Conservation (phyloP, 2,113 vertebrate species). For the Chitala chitala region DNA sequence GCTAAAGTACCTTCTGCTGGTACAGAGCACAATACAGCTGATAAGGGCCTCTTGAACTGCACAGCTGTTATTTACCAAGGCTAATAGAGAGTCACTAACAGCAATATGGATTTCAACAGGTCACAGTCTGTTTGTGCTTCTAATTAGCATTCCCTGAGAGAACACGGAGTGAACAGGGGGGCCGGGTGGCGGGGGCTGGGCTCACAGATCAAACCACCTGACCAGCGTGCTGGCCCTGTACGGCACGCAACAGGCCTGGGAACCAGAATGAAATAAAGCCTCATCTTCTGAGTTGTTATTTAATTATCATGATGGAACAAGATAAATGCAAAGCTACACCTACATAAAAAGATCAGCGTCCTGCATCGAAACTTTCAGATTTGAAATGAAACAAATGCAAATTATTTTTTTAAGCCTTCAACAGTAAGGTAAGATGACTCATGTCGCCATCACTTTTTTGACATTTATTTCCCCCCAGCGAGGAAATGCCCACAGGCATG, state of each 20-base stretch:
- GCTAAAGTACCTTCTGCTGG: conserved; percentile 29
- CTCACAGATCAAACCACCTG: no score
- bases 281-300: no score
- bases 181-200: no score
- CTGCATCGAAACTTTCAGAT: not conserved
- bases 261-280: no score
- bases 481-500: not conserved
- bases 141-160: conserved; percentile 30
- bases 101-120: conserved; percentile 38
- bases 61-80: conserved; percentile 39
- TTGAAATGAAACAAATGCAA: not conserved
- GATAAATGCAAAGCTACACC: no score
- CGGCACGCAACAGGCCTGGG: no score
- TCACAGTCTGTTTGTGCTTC: conserved; percentile 39
- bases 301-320: no score
- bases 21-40: conserved; percentile 22
- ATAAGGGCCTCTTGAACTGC: conserved; percentile 41
- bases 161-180: not conserved
- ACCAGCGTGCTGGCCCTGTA: no score
- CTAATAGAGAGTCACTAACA: conserved; percentile 35
- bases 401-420: not conserved
- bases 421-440: not conserved
- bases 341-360: no score
- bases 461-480: not conserved
- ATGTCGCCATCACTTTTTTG: not conserved